These are phyloP conservation scores for Carassius carassius DNA, from an alignment of 2,113 vertebrate genomes.

Conservation along the genomic window DNA sequence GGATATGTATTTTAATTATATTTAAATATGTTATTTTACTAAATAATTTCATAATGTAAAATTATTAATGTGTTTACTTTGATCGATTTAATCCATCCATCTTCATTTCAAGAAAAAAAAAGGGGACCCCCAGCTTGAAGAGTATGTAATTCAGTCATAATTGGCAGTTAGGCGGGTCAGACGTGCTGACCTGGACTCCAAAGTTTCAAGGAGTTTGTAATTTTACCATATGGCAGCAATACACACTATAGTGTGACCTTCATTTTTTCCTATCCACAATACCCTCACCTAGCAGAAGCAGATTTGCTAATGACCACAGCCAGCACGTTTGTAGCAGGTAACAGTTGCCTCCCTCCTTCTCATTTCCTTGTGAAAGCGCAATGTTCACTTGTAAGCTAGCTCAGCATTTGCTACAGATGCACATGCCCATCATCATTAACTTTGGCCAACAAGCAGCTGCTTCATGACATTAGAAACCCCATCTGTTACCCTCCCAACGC, in stretches of 20 bases:
- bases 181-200: background rate
- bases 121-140: background rate
- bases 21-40: background rate
- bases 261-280: background rate
- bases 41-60: background rate
- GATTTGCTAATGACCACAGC: slow-evolving; percentile 27
- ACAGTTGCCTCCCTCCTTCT: slow-evolving; percentile 17
- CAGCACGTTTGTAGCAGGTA: background rate
- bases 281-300: background rate
- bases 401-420: slow-evolving; percentile 52
- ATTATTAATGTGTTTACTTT: background rate
- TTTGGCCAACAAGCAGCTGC: slow-evolving; percentile 54
- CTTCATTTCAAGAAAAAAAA: background rate
- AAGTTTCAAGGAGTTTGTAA: slow-evolving; percentile 2
- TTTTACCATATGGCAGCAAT: background rate
- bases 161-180: background rate
- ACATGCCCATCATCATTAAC: slow-evolving; percentile 55
- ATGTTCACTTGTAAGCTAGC: slow-evolving; percentile 29
- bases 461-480: slow-evolving; percentile 52
- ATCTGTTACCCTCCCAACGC: slow-evolving; percentile 54
- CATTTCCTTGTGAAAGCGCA: slow-evolving; percentile 19
- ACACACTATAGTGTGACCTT: slow-evolving; percentile 18
- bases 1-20: background rate
- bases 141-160: background rate
- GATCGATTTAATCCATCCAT: background rate